phyloP scores from a whole-genome alignment of 2,888 invertebrate species.

The Eugnorisma glareosa region DNA sequence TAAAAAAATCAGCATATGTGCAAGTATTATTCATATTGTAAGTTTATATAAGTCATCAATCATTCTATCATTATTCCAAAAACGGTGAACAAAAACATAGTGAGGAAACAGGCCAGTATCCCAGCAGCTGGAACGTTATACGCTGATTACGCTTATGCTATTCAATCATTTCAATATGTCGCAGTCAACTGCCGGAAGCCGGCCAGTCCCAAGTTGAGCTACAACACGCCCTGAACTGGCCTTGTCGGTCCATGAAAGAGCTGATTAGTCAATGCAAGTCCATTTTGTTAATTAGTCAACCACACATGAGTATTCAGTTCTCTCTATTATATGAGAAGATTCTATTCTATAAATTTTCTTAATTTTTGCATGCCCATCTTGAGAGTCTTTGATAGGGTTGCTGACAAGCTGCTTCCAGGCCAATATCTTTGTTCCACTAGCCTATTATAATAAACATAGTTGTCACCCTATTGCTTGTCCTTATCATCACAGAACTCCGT shows the following conservation, averaged over 20 bases:
- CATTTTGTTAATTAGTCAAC: not conserved
- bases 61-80: not conserved
- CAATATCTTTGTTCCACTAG: not conserved
- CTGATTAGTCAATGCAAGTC: slow-evolving; percentile 7
- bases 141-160: not conserved
- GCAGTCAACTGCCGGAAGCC: slow-evolving; percentile 27
- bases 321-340: not conserved
- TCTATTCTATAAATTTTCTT: not conserved
- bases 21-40: no score
- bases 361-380: not conserved
- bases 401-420: not conserved
- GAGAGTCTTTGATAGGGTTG: not conserved
- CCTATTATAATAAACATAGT: not conserved
- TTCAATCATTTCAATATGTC: not conserved
- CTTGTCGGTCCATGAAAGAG: slow-evolving; percentile 24
- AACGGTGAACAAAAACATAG: not conserved
- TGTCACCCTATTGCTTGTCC: not conserved
- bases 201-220: not conserved
- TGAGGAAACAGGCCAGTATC: not conserved
- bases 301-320: not conserved
- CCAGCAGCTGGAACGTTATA: not conserved
- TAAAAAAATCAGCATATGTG: not conserved
- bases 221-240: slow-evolving; percentile 15
- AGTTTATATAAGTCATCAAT: not conserved
- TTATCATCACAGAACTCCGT: not conserved